Base-by-base conservation (phyloP, 1,140 invertebrate species). In the Drosophila fuyamai region DNA sequence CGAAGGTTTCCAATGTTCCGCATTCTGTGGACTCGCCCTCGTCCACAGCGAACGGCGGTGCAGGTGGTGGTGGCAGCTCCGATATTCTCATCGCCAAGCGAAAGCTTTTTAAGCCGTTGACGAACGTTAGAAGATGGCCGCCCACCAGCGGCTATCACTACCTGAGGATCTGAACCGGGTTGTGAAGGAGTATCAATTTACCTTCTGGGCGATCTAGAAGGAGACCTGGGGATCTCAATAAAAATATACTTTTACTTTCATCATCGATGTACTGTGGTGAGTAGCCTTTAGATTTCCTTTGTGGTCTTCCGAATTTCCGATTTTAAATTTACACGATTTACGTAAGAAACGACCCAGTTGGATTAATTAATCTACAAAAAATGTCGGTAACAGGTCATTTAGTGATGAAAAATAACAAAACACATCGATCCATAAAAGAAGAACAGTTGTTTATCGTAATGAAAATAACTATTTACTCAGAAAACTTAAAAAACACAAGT, bases 51-150 rank as follows among this genome's bases (percentile, higher is more conserved):
- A 77, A 73, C 32, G 73, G 77, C 1, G 61, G 59, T 43, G 51
- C 32, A 3, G 60, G 57, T 23, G 79, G 51, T 8, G 59, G 67
- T 14, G 63, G 62, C 8, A 77, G 80, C 51, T 85, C 79, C 8
- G 90, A 91, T 29, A 90, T 92, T 18, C 60, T 92, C 16, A 92
- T 92, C 29, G 91, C 90, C 5, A 76, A 67, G 8, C 76, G 91
- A 13, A 92, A 91, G 59, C 67, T 92, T 16, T 83, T 90, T 10
- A 92, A 91, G 56, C 90, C 88, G n/a, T 29, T 92, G 48, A 83
- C 82, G 1, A 90, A 92, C 59, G 79, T 84, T 27, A 65, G 56
- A 9, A 55, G 66, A 23, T 65, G 63, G 58, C 29, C 80, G 47
- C 72, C 81, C 10, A 61, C 43, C 23, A 80, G 76, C 40, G 76